Percentiles rank a stretch among this genome's conserved stretches.
These are phyloP conservation scores for Ryuthela nishihirai DNA, from an alignment of 2,888 invertebrate genomes.

Conservation along the genomic window DNA sequence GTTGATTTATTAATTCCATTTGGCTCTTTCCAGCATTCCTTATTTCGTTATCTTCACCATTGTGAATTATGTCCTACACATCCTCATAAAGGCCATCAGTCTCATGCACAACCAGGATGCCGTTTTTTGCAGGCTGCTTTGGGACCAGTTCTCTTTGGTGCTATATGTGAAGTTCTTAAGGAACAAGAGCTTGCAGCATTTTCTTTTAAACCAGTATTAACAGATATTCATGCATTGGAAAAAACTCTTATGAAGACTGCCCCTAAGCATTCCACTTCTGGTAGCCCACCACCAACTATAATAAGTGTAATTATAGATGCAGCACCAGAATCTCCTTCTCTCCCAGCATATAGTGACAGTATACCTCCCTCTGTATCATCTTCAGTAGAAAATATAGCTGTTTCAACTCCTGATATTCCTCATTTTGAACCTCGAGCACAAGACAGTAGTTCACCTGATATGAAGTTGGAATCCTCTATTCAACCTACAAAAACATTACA, in stretches of 20 bases:
- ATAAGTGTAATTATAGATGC: neutral
- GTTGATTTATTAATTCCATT: no score
- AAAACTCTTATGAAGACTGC: neutral
- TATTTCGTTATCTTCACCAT: conserved; percentile 25
- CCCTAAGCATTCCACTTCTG: no score
- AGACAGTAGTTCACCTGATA: no score
- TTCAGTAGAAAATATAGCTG: no score
- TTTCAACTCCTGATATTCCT: no score
- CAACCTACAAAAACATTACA: conserved; percentile 9
- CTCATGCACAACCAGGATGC: conserved; percentile 30
- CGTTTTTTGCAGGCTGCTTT: conserved; percentile 34
- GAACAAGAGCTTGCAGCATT: conserved; percentile 23
- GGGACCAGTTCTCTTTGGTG: conserved; percentile 25
- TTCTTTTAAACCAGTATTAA: neutral
- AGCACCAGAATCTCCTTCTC: neutral
- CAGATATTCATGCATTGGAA: neutral
- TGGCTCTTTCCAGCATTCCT: conserved; percentile 16
- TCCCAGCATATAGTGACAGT: neutral
- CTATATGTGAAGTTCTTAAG: conserved; percentile 28
- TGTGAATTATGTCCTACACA: conserved; percentile 23
- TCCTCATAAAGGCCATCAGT: conserved; percentile 20
- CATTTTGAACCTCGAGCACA: no score
- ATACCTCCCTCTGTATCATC: no score
- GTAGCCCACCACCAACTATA: neutral
- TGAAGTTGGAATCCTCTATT: conserved; percentile 6